Percentiles rank a stretch among this genome's conserved stretches.
phyloP scores from a whole-genome alignment of 1,140 invertebrate genomes.

The Caenorhabditis tropicalis region DNA sequence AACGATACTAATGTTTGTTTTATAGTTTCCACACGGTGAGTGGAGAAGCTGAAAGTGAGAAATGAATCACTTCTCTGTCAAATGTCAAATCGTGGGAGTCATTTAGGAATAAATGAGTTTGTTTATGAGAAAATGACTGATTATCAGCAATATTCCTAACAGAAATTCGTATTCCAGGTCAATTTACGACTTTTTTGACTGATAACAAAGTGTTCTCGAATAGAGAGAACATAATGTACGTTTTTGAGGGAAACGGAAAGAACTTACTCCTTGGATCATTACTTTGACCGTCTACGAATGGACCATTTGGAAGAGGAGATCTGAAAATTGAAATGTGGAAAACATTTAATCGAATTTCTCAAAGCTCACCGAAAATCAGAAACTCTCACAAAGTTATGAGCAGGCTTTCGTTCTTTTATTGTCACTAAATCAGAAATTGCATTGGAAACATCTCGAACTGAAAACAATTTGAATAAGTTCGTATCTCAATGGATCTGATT shows the following conservation, averaged over 20 bases:
- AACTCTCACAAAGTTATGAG: conserved; percentile 18
- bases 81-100: neutral
- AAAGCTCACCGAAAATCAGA: neutral
- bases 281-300: conserved; percentile 9
- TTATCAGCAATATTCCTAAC: neutral
- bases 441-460: conserved; percentile 3
- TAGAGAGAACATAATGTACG: too few relatives aligned
- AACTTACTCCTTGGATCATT: neutral
- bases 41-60: neutral
- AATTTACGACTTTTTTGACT: neutral
- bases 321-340: neutral
- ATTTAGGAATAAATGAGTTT: neutral
- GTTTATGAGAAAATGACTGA: too few relatives aligned
- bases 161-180: neutral
- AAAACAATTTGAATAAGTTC: neutral
- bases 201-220: too few relatives aligned
- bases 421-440: neutral
- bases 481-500: neutral
- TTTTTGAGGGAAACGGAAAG: neutral
- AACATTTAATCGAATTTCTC: too few relatives aligned
- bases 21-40: neutral
- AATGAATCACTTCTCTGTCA: neutral
- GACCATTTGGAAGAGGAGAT: neutral
- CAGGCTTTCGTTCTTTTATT: neutral
- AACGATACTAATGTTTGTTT: neutral